Evolutionary conservation across 2,797 vertebrate species (phyloP), one percentile per base, ranked within the genome.

Genomic region (Lagorchestes hirsutus): DNA sequence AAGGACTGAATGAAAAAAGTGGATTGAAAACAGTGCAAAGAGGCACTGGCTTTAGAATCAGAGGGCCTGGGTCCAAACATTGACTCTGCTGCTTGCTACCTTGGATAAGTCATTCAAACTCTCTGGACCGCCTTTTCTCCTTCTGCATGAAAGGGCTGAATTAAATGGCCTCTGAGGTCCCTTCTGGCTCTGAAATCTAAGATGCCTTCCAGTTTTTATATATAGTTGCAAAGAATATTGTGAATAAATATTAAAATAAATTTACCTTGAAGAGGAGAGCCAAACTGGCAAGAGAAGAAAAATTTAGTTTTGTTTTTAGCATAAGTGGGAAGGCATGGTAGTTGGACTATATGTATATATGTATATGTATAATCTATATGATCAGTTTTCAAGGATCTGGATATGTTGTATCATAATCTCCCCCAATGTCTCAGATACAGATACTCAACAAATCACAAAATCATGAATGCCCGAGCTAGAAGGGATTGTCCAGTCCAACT

Each of bases 241-340:
- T 97, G 67, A 90, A 96, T 97, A 97, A 96, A 95, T 94, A 97
- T 93, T 95, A 97, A 98, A 95, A 92, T 95, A 92, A 93, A 90
- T 97, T 97, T 98, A 98, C 74, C 96, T 95, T 98, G 14, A 93
- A 55, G 14, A 46, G 27, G 18, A 55, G 40, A 50, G n/a, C 9
- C n/a, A 31, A 55, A 90, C 31, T 82, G 90, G 82, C n/a, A 74
- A 54, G 93, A 46, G 46, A 22, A 91, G 92, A 92, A 57, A 54
- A 24, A 58, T 27, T 58, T 67, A 94, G 16, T 11, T 31, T 82
- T 74, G n/a, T 40, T 82, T 34, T 82, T 82, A 46, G 67, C n/a
- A 3, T 82, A 46, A 40, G 40, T 24, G 40, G n/a, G 62, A 46
- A 82, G 18, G 18, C 67, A 24, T 46, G n/a, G 16, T 24, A 82